Conservation (phyloP, 1,140 invertebrate genomes). For the Lamellibrachia luymesi region DNA sequence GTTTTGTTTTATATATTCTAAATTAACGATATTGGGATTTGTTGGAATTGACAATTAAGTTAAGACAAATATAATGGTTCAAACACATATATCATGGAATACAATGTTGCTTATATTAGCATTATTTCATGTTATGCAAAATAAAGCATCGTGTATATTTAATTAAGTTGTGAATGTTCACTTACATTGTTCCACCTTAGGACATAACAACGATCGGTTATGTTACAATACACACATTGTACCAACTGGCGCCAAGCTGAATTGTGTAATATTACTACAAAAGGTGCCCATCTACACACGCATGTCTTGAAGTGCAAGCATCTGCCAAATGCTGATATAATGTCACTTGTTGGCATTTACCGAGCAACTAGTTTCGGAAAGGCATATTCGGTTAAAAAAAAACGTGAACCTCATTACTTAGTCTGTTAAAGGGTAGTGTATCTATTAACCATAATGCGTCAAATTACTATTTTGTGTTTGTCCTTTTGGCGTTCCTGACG, state of each 20-base stretch:
- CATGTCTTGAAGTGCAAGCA: not conserved
- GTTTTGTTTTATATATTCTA: too few species aligned
- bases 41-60: too few species aligned
- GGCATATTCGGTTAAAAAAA: not conserved
- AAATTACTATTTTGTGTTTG: too few species aligned
- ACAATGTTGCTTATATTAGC: too few species aligned
- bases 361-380: not conserved
- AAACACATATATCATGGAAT: too few species aligned
- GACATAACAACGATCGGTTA: not conserved
- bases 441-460: not conserved
- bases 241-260: not conserved
- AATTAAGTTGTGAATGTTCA: not conserved
- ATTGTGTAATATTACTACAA: not conserved
- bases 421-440: not conserved
- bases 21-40: too few species aligned
- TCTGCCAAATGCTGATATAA: not conserved
- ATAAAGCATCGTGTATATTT: too few species aligned
- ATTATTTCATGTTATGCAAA: too few species aligned
- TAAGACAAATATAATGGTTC: too few species aligned
- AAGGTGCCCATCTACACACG: not conserved
- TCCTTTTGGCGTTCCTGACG: too few species aligned
- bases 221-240: not conserved
- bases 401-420: too few species aligned
- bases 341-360: not conserved
- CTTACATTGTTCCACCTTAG: not conserved